These are phyloP conservation scores for Peromyscus leucopus DNA, from an alignment of 2,113 vertebrate species.

Conservation along the genomic window DNA sequence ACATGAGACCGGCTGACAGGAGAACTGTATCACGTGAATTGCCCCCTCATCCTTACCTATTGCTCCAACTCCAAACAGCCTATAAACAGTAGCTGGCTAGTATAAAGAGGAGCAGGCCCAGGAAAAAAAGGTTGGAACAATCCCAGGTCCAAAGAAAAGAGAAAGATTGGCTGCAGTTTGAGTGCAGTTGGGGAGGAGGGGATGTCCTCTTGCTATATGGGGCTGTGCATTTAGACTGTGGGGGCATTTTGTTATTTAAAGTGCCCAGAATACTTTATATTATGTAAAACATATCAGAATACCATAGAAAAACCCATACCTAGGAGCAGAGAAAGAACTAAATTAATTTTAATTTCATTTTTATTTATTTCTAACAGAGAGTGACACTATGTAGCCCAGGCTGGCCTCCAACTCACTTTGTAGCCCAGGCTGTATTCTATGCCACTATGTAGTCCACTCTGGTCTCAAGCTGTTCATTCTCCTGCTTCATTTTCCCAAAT, in stretches of 20 bases:
- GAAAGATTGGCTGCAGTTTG: not conserved
- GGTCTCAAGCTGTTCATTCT: not conserved
- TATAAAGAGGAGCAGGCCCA: not conserved
- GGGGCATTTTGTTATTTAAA: not conserved
- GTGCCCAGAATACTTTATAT: not conserved
- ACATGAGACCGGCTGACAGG: not conserved
- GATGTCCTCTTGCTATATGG: not conserved
- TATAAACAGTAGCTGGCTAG: not conserved
- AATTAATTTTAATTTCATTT: constrained; percentile 30
- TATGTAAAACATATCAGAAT: constrained; percentile 27
- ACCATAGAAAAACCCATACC: not conserved
- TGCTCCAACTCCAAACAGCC: not conserved
- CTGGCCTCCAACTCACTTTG: not conserved
- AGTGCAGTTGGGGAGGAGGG: not conserved
- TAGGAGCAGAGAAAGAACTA: not conserved
- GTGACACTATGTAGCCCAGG: not conserved
- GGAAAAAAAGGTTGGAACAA: not conserved
- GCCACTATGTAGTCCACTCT: too few relatives aligned
- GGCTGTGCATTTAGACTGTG: not conserved
- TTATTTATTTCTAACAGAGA: not conserved
- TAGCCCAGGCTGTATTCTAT: not conserved
- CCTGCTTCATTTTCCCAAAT: not conserved
- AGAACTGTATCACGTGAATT: not conserved
- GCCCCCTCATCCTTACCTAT: not conserved
- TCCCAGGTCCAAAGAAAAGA: not conserved